These are phyloP conservation scores for Sinonovacula constricta DNA, from an alignment of 1,140 invertebrate species.

Conservation along the genomic window DNA sequence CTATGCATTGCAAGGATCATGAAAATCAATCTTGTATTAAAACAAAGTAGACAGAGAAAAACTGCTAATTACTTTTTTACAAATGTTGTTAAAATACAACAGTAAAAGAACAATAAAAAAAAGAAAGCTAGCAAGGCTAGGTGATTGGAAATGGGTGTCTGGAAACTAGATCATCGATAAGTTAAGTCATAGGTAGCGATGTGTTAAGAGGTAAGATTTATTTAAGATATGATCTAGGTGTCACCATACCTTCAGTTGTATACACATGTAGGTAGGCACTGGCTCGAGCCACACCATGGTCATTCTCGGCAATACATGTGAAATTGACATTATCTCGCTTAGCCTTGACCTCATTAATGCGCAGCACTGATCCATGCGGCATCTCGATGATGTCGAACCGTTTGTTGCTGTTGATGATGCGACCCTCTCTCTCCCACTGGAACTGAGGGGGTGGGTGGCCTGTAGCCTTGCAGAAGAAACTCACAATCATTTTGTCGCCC, in stretches of 20 bases:
- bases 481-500: conserved; percentile 92
- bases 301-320: conserved; percentile 72
- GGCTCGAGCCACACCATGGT: conserved; percentile 90
- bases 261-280: conserved; percentile 92
- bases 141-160: no score
- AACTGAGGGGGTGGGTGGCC: conserved; percentile 93
- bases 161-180: no score
- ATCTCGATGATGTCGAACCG: conserved; percentile 77
- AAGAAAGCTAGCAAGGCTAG: no score
- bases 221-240: no score
- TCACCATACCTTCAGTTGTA: conserved; percentile 34
- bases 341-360: conserved; percentile 93
- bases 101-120: no score
- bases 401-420: conserved; percentile 85
- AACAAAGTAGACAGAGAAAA: no score
- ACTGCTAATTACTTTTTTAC: no score
- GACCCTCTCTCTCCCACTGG: conserved; percentile 94
- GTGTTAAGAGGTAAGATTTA: no score
- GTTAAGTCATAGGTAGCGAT: no score
- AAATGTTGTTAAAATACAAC: no score
- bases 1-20: no score
- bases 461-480: conserved; percentile 95
- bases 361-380: conserved; percentile 88
- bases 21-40: no score
- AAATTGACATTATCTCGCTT: conserved; percentile 86